Percentiles rank a stretch among this genome's conserved stretches.
phyloP scores from a whole-genome alignment of 2,113 vertebrate genomes.

The Ramphastos sulfuratus region DNA sequence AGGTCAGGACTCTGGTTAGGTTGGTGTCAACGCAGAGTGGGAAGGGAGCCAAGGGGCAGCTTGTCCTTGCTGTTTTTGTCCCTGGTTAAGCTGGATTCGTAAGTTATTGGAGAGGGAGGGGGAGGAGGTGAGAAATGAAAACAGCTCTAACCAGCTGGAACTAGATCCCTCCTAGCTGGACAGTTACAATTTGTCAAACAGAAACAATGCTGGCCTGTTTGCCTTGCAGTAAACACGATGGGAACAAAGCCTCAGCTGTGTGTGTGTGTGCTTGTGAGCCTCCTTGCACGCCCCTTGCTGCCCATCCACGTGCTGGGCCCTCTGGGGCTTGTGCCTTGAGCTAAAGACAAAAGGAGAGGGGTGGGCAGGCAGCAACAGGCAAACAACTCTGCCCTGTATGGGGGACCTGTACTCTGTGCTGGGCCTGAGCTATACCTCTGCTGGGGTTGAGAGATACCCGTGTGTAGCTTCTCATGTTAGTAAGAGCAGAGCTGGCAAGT shows the following conservation, averaged over 20 bases:
- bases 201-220: constrained; percentile 66
- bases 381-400: not conserved
- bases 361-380: not conserved
- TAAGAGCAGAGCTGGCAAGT: not conserved
- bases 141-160: constrained; percentile 37
- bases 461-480: too few relatives aligned
- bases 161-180: constrained; percentile 23
- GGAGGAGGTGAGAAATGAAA: constrained; percentile 5
- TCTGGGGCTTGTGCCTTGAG: not conserved
- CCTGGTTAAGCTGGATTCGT: not conserved
- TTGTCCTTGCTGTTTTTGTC: not conserved
- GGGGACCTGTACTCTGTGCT: not conserved
- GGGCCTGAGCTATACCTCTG: not conserved
- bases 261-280: not conserved
- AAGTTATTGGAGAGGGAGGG: not conserved
- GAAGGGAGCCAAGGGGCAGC: not conserved
- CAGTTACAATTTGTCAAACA: constrained; percentile 43
- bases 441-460: not conserved
- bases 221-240: not conserved
- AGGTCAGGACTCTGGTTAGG: not conserved
- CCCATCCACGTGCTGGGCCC: not conserved
- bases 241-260: constrained; percentile 57
- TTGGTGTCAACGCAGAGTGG: not conserved
- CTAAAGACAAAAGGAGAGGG: not conserved
- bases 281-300: constrained; percentile 29